These are phyloP conservation scores for Syngnathus floridae DNA, from an alignment of 2,113 vertebrate species.

Conservation along the genomic window DNA sequence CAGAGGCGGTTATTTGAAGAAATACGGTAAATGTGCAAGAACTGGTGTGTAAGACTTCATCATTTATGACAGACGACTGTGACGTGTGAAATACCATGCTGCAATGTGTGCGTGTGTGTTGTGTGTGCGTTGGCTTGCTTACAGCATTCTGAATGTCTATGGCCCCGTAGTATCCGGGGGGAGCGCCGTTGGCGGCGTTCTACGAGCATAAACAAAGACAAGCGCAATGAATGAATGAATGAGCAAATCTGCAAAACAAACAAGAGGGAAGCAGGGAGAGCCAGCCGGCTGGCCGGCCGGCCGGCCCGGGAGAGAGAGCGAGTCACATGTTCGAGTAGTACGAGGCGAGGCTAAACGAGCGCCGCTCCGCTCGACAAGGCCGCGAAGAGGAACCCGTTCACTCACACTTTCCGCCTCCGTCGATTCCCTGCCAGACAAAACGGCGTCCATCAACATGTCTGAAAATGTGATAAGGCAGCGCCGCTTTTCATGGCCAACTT, in stretches of 20 bases:
- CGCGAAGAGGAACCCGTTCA: constrained; percentile 43
- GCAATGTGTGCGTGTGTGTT: constrained; percentile 6
- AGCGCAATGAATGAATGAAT: constrained; percentile 25
- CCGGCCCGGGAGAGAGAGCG: neutral
- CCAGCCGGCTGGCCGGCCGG: too few species aligned
- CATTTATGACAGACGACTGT: neutral
- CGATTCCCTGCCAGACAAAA: constrained; percentile 66
- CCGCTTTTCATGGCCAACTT: constrained; percentile 44
- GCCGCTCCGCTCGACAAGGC: constrained; percentile 12
- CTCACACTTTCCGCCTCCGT: constrained; percentile 94
- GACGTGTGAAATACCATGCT: neutral
- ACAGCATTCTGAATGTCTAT: constrained; percentile 68
- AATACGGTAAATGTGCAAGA: neutral
- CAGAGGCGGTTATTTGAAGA: neutral
- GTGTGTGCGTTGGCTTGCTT: constrained; percentile 33
- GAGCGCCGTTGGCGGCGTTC: constrained; percentile 64
- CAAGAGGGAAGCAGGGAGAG: constrained; percentile 12
- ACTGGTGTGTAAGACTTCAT: neutral
- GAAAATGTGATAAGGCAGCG: too few species aligned
- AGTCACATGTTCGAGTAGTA: constrained; percentile 7
- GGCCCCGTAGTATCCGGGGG: constrained; percentile 56
- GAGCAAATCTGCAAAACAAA: constrained; percentile 40
- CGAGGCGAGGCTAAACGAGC: constrained; percentile 2
- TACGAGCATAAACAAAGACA: constrained; percentile 42
- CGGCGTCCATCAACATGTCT: neutral